Percentiles rank a stretch among this genome's conserved stretches.
Conservation (phyloP, 2,113 vertebrate species). For the Himantopus leucocephalus region DNA sequence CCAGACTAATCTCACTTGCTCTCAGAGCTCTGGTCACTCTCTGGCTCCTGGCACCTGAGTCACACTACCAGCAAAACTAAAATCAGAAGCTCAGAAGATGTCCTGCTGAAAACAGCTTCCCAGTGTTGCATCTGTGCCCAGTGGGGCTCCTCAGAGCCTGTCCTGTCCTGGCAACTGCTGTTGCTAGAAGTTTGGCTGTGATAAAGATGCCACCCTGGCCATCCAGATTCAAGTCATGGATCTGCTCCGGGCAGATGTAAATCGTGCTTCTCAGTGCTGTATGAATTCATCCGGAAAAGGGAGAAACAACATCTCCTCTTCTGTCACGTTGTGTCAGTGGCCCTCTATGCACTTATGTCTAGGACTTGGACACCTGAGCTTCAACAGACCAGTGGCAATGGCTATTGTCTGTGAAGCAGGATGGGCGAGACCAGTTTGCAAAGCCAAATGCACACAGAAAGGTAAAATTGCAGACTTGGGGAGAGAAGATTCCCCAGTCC, state of each 20-base stretch:
- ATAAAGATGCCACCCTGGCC: neutral
- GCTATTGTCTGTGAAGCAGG: neutral
- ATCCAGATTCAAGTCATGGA: neutral
- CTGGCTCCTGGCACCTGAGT: neutral
- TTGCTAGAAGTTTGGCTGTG: neutral
- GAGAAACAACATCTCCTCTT: neutral
- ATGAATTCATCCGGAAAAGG: neutral
- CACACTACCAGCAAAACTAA: neutral
- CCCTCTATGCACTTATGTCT: neutral
- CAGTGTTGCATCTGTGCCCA: neutral
- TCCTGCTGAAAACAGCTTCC: neutral
- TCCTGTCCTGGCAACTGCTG: neutral
- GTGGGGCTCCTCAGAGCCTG: neutral
- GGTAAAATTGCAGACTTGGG: neutral
- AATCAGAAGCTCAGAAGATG: neutral
- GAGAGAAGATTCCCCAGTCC: neutral
- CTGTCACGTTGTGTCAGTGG: neutral
- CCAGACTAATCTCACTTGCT: accelerated
- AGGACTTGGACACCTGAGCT: neutral
- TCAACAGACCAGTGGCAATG: neutral
- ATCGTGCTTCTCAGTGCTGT: neutral
- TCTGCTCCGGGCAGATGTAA: neutral
- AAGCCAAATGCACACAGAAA: neutral
- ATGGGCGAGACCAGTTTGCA: neutral
- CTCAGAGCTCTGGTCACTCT: neutral